phyloP scores from a whole-genome alignment of 2,888 invertebrate genomes.

The Plagodis pulveraria region DNA sequence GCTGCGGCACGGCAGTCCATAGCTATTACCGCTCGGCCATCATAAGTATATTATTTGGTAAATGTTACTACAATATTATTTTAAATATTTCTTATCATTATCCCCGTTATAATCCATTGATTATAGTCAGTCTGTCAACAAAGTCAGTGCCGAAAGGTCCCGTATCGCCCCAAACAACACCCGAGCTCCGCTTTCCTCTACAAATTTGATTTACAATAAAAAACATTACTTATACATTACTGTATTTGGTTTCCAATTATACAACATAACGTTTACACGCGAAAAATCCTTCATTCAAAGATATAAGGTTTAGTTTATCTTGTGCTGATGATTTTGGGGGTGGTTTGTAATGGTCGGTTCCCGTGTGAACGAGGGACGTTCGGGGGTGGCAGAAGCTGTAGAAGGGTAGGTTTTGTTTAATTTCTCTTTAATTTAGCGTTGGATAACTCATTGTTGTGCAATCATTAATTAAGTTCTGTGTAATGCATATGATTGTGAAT shows the following conservation, averaged over 20 bases:
- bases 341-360: conserved; percentile 47
- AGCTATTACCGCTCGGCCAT: too few species aligned
- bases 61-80: too few species aligned
- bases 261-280: background rate
- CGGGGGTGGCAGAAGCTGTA: conserved; percentile 37
- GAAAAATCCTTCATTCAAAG: conserved; percentile 11
- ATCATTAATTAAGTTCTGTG: conserved; percentile 34
- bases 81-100: too few species aligned
- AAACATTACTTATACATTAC: conserved; percentile 48
- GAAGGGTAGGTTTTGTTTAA: conserved; percentile 38
- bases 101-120: too few species aligned
- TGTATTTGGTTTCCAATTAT: conserved; percentile 46
- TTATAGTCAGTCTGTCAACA: too few species aligned
- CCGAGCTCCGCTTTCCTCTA: conserved; percentile 34
- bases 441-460: conserved; percentile 30
- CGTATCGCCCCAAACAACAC: background rate
- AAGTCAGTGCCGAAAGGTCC: too few species aligned
- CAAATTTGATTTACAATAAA: conserved; percentile 53
- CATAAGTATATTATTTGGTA: too few species aligned
- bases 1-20: too few species aligned
- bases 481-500: conserved; percentile 28
- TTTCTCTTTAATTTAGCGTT: conserved; percentile 34
- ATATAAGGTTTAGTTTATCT: conserved; percentile 35
- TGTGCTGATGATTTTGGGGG: conserved; percentile 9
- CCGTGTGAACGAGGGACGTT: conserved; percentile 62